Conservation (phyloP, 2,797 vertebrate species). For the Brachymystax lenok region DNA sequence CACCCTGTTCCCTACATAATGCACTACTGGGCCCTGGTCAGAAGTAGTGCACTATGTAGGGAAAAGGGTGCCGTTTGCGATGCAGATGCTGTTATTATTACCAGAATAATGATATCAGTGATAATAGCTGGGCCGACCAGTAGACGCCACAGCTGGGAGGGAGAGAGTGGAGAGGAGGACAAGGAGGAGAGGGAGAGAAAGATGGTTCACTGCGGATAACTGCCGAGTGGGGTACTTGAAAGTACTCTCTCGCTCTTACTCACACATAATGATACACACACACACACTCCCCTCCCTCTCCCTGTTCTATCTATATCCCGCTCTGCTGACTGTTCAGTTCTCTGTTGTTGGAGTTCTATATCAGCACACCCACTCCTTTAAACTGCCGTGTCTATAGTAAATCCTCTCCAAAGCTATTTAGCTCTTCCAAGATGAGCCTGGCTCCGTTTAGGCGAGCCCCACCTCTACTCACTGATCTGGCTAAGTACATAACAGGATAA, state of each 20-base stretch:
- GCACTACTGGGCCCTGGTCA: neutral
- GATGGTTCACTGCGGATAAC: slow-evolving; percentile 14
- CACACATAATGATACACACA: neutral
- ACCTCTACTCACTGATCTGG: neutral
- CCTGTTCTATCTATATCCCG: neutral
- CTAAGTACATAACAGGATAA: neutral
- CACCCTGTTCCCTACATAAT: neutral
- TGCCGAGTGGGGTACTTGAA: neutral
- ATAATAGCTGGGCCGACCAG: slow-evolving; percentile 50
- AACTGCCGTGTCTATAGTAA: neutral
- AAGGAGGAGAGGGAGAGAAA: slow-evolving; percentile 14
- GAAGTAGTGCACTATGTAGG: neutral
- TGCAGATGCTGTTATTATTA: slow-evolving; percentile 29
- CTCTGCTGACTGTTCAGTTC: slow-evolving; percentile 15
- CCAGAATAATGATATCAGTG: slow-evolving; percentile 46
- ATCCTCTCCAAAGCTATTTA: neutral
- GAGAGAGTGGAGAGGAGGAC: neutral
- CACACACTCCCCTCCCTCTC: neutral
- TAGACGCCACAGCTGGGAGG: slow-evolving; percentile 37
- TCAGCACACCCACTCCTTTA: neutral
- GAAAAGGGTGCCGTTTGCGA: neutral
- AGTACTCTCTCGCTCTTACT: neutral
- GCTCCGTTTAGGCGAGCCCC: neutral
- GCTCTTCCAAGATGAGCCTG: neutral
- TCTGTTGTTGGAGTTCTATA: neutral